phyloP scores from a whole-genome alignment of 2,888 invertebrate genomes.

The Phyto melanocephala region DNA sequence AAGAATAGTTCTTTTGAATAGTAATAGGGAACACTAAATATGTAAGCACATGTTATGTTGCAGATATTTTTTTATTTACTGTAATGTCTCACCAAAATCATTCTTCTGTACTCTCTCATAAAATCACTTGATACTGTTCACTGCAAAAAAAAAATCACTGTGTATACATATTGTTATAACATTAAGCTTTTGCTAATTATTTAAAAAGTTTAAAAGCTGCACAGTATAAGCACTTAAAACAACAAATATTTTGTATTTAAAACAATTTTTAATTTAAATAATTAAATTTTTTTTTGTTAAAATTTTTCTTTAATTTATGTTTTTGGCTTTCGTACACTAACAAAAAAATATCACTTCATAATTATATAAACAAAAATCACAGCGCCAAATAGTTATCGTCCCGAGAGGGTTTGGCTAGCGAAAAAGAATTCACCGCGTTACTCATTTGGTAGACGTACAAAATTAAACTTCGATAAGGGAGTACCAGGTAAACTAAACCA shows the following conservation, averaged over 20 bases:
- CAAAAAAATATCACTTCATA: conserved; percentile 19
- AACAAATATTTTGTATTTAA: conserved; percentile 1
- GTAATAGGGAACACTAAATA: no score
- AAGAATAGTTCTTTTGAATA: no score
- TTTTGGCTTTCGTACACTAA: conserved; percentile 43
- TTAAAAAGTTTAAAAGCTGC: conserved; percentile 23
- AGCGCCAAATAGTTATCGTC: conserved; percentile 80
- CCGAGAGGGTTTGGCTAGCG: conserved; percentile 81
- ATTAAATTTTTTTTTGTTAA: conserved; percentile 41
- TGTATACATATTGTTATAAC: not conserved
- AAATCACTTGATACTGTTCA: not conserved
- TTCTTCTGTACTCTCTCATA: no score
- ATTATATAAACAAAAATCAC: conserved; percentile 58
- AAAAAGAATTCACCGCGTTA: conserved; percentile 79
- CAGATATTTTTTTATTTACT: no score
- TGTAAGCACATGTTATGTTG: no score
- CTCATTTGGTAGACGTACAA: conserved; percentile 81
- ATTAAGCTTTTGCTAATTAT: not conserved
- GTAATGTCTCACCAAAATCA: no score
- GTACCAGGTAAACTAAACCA: conserved; percentile 74
- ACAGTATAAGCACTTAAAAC: not conserved
- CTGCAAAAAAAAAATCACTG: not conserved
- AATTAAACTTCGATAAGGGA: conserved; percentile 75
- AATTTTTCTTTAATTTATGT: conserved; percentile 55
- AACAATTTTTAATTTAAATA: conserved; percentile 13